Evolutionary conservation across 2,797 vertebrate genomes (phyloP).

Genomic region (Lophius americanus): DNA sequence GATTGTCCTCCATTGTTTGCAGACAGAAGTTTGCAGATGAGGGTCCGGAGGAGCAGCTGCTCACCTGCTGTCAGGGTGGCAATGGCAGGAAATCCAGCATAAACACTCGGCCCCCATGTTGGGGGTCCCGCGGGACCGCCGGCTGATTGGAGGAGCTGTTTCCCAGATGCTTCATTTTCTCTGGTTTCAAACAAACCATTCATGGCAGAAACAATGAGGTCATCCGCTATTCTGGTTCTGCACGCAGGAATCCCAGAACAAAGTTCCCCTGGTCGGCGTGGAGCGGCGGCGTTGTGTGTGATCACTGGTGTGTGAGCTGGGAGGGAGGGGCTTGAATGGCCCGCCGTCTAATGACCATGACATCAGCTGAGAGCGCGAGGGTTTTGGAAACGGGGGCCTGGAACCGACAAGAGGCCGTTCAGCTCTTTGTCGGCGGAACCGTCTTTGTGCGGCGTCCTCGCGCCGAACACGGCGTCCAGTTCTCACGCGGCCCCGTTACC

Average conservation of each 20-base stretch:
- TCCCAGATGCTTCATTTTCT: conserved; percentile 35
- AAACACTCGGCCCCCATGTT: conserved; percentile 19
- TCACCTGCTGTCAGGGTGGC: conserved; percentile 46
- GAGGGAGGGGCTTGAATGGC: conserved; percentile 22
- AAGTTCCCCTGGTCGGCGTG: conserved; percentile 10
- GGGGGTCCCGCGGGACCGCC: conserved; percentile 20
- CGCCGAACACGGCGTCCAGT: too few relatives aligned
- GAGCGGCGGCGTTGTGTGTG: conserved; percentile 23
- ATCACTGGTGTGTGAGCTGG: conserved; percentile 24
- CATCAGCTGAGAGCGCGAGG: conserved; percentile 22
- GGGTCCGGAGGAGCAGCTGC: conserved; percentile 28
- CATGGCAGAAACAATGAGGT: conserved; percentile 40
- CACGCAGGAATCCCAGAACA: conserved; percentile 40
- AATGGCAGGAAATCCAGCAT: conserved; percentile 52
- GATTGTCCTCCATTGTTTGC: conserved; percentile 47
- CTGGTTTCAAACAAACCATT: conserved; percentile 36
- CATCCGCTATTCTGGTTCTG: conserved; percentile 28
- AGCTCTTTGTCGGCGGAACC: too few relatives aligned
- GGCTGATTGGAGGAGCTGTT: conserved; percentile 20
- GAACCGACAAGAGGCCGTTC: not conserved
- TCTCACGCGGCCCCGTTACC: too few relatives aligned
- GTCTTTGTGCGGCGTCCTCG: too few relatives aligned
- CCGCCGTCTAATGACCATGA: not conserved
- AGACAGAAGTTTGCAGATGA: conserved; percentile 6
- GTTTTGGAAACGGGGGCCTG: conserved; percentile 4